Base-by-base conservation (phyloP, 2,888 invertebrate genomes). In the Desoria tigrina region DNA sequence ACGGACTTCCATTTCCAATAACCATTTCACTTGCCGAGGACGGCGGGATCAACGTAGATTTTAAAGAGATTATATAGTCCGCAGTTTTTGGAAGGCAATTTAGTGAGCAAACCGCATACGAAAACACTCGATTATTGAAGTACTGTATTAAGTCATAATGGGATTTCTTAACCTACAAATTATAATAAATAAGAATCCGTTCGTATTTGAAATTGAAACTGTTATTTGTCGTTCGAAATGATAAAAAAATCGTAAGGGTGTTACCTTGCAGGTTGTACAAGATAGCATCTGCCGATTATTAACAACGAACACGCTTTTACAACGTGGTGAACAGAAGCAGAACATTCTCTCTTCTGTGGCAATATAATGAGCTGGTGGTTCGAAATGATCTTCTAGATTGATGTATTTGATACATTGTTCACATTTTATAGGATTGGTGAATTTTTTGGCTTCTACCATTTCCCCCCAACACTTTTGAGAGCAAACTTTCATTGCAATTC, bases 101-200 rank as follows among this genome's bases (percentile, higher is more conserved):
- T 7, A 95, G 83, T 0, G 95, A 94, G 80, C 96, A 96, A 85
- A 93, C 87, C 86, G 89, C 88, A 77, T 90, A 83, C 18, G 85
- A 80, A 78, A 88, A 86, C 54, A 86, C 84, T 71, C 84, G 84
- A 74, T 85, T 78, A 77, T 85, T 81, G 76, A 84, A 83, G 78
- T 88, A 83, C 68, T 86, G 84, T 27, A 97, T 93, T 94, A 97
- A 94, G 79, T 97, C 96, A 78, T 94, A 96, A 81, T 96, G 95
- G 80, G 93, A 93, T 79, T 96, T 96, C 79, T 94, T 94, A 2
- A 94, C 92, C 79, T 81, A 74, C 2, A 76, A 77, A 7, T n/a
- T n/a, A n/a, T n/a, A n/a, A n/a, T n/a, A n/a, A n/a, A n/a, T n/a
- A n/a, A n/a, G n/a, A n/a, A n/a, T n/a, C n/a, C n/a, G n/a, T n/a